Percentiles rank a stretch among this genome's conserved stretches.
phyloP scores from a whole-genome alignment of 2,797 vertebrate species.

The Clarias pachynema region DNA sequence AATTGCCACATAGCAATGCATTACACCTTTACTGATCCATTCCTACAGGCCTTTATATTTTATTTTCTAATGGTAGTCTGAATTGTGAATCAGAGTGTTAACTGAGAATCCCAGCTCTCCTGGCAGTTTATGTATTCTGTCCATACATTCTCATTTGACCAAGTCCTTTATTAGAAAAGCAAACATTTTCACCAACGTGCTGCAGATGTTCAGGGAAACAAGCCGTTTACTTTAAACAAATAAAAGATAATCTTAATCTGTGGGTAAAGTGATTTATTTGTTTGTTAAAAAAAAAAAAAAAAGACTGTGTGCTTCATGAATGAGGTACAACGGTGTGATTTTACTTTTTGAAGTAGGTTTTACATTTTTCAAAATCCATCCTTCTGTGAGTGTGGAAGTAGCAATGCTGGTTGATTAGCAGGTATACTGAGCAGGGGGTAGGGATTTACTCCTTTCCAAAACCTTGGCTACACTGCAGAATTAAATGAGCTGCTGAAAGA shows the following conservation, averaged over 20 bases:
- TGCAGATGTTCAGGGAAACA: constrained; percentile 28
- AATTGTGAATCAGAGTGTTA: not conserved
- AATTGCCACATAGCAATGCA: not conserved
- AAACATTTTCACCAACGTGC: constrained; percentile 19
- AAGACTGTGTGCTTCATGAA: not conserved
- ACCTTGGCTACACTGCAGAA: constrained; percentile 60
- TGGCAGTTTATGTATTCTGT: constrained; percentile 16
- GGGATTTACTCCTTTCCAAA: constrained; percentile 54
- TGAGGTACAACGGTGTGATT: not conserved
- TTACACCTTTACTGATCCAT: not conserved
- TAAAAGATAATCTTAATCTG: constrained; percentile 4
- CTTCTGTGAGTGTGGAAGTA: constrained; percentile 33
- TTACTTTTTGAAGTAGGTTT: not conserved
- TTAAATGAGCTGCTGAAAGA: constrained; percentile 62
- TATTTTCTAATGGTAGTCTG: not conserved
- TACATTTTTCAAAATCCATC: constrained; percentile 6
- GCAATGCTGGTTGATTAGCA: constrained; percentile 49
- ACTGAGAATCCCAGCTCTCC: not conserved
- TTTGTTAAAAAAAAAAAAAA: not conserved
- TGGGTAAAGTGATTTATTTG: not conserved
- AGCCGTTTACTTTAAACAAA: constrained; percentile 22
- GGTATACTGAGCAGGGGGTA: constrained; percentile 46
- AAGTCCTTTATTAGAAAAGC: constrained; percentile 23
- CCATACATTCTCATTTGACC: constrained; percentile 17
- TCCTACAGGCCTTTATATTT: not conserved